A percentile compares a stretch with the other conserved stretches of the same genome.
These are phyloP conservation scores for Pseudachorutes palmiensis DNA, from an alignment of 1,140 invertebrate species.

Conservation along the genomic window DNA sequence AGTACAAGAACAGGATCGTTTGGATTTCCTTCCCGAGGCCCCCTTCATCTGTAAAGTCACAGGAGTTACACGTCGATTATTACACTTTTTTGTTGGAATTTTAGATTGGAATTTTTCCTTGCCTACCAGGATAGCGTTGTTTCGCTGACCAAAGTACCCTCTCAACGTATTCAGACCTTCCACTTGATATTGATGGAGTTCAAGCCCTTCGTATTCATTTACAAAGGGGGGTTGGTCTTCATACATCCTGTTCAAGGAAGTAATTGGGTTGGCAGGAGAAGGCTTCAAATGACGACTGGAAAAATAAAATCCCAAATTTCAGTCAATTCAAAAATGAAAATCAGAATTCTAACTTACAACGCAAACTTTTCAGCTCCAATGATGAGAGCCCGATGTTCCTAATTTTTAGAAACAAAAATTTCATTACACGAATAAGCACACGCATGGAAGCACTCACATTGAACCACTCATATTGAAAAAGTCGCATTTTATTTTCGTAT, in stretches of 20 bases:
- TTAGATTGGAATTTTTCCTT: background rate
- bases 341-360: too few species aligned
- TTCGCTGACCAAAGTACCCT: slow-evolving; percentile 92
- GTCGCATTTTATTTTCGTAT: too few species aligned
- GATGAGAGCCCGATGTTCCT: slow-evolving; percentile 59
- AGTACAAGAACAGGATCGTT: slow-evolving; percentile 95
- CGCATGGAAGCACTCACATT: too few species aligned
- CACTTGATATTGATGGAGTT: slow-evolving; percentile 95
- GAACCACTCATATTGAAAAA: too few species aligned
- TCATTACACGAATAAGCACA: slow-evolving; percentile 41
- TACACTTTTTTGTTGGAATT: background rate
- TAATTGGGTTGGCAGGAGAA: slow-evolving; percentile 78
- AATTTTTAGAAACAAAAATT: background rate
- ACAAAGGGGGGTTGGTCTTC: slow-evolving; percentile 89
- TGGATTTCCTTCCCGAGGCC: slow-evolving; percentile 99
- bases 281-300: too few species aligned
- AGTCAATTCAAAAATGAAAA: too few species aligned
- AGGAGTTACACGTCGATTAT: background rate
- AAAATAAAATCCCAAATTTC: too few species aligned
- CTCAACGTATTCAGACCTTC: slow-evolving; percentile 85
- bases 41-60: slow-evolving; percentile 71
- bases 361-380: too few species aligned
- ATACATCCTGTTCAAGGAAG: slow-evolving; percentile 88
- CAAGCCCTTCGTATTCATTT: slow-evolving; percentile 77
- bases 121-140: slow-evolving; percentile 91